Conservation (phyloP, 2,797 vertebrate genomes). For the Brotula barbata region DNA sequence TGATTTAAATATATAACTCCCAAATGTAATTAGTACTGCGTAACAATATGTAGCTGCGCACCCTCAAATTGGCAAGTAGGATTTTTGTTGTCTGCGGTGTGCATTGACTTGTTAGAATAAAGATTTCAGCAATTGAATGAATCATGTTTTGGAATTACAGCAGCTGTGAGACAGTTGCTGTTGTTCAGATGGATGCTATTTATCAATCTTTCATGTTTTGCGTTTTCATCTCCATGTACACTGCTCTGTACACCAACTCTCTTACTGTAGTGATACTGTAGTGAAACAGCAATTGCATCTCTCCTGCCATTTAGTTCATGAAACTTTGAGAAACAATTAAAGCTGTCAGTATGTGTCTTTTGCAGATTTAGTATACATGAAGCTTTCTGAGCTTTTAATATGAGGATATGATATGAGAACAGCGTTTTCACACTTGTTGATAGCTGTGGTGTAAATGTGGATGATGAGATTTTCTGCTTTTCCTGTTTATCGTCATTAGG, state of each 20-base stretch:
- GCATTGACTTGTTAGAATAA: conserved; percentile 11
- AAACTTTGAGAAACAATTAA: neutral
- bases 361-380: neutral
- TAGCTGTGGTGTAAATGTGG: conserved; percentile 17
- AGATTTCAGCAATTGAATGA: conserved; percentile 11
- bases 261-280: neutral
- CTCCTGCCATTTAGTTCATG: conserved; percentile 3
- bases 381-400: conserved; percentile 6
- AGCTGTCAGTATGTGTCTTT: conserved; percentile 3
- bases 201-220: no score
- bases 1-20: no score
- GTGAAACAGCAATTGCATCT: neutral
- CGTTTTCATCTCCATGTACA: no score
- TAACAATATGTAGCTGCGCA: no score
- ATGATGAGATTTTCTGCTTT: conserved; percentile 3
- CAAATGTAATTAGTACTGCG: no score
- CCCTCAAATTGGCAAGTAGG: no score
- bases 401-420: conserved; percentile 8
- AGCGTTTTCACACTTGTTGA: conserved; percentile 5
- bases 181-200: conserved; percentile 47
- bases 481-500: neutral
- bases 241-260: no score
- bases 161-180: conserved; percentile 49
- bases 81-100: conserved; percentile 13
- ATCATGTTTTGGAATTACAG: conserved; percentile 23